phyloP scores from a whole-genome alignment of 2,797 vertebrate genomes.

The Calcarius lapponicus region DNA sequence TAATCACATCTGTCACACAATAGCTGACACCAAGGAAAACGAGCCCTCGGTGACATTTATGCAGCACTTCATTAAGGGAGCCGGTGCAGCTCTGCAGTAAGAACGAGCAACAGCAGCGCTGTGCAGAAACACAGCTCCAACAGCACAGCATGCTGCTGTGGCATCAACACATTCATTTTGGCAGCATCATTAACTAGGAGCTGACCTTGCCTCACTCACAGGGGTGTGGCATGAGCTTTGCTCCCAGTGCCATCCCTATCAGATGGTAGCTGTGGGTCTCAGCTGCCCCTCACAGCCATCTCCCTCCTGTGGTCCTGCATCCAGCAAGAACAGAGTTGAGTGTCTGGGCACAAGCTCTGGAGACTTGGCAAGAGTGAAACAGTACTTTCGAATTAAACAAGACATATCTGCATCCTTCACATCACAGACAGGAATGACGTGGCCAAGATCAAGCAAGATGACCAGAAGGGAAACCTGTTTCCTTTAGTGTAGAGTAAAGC shows the following conservation, averaged over 20 bases:
- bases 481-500: neutral
- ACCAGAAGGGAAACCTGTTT: neutral
- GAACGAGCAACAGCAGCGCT: rapidly evolving
- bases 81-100: rapidly evolving
- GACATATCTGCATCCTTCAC: neutral
- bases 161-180: neutral
- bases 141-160: neutral
- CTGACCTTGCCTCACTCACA: neutral
- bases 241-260: rapidly evolving
- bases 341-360: neutral
- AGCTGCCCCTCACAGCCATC: neutral
- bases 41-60: neutral
- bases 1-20: slow-evolving; percentile 37
- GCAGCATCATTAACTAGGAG: neutral
- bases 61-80: neutral
- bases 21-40: neutral
- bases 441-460: neutral
- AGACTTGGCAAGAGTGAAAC: neutral
- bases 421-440: neutral
- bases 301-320: neutral
- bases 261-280: rapidly evolving
- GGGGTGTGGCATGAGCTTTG: neutral
- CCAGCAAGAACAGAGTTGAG: rapidly evolving
- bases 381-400: neutral
- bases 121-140: neutral